phyloP scores from a whole-genome alignment of 2,797 vertebrate genomes.

The Prionace glauca region DNA sequence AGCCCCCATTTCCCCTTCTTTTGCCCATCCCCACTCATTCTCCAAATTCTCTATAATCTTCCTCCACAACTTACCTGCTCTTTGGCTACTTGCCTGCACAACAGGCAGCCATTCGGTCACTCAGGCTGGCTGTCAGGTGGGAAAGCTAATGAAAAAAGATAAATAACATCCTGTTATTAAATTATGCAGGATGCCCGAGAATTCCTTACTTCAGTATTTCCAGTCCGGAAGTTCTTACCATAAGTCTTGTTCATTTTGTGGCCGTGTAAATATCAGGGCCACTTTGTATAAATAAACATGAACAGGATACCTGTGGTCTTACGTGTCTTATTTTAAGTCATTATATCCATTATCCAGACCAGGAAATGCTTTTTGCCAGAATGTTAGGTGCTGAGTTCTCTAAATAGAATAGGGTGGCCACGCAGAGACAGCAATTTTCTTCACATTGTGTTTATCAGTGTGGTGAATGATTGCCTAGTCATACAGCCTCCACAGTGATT shows the following conservation, averaged over 20 bases:
- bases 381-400: neutral
- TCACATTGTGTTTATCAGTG: neutral
- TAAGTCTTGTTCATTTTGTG: neutral
- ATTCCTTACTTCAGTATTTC: neutral
- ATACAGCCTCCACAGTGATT: neutral
- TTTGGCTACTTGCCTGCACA: neutral
- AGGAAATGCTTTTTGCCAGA: neutral
- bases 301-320: neutral
- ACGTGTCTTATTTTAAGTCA: neutral
- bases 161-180: neutral
- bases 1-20: neutral
- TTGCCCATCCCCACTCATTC: neutral
- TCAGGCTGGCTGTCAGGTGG: neutral
- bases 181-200: neutral
- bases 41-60: neutral
- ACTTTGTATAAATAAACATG: neutral
- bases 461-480: neutral
- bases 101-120: neutral
- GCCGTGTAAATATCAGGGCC: neutral
- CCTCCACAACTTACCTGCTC: neutral
- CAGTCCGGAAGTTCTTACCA: neutral
- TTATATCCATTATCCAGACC: neutral
- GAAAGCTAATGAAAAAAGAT: neutral
- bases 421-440: neutral
- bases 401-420: neutral